Evolutionary conservation across 2,888 invertebrate genomes (phyloP).

Genomic region (Orchestes rusci): DNA sequence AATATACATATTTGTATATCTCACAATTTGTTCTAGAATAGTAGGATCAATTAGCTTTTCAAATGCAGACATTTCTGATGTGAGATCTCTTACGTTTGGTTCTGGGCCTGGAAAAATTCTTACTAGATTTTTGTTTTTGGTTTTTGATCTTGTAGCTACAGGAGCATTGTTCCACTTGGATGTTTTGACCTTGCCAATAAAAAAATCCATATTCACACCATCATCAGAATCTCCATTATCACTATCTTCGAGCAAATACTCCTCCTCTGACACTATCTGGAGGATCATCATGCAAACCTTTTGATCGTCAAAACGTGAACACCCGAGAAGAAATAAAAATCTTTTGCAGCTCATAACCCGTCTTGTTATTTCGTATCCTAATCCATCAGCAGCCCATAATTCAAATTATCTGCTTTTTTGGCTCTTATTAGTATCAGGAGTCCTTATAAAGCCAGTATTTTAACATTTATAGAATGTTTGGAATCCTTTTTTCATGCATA

Average conservation of each 20-base stretch:
- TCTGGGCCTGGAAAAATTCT: constrained; percentile 7
- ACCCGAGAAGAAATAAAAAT: background rate
- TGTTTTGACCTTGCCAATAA: no score
- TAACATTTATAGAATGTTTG: constrained; percentile 18
- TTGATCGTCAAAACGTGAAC: constrained; percentile 3
- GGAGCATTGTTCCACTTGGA: no score
- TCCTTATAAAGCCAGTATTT: constrained; percentile 27
- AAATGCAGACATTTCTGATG: constrained; percentile 16
- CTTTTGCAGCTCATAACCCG: constrained; percentile 2
- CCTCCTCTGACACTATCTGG: no score
- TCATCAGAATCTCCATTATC: no score
- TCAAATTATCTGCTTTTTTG: constrained; percentile 9
- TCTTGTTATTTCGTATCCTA: constrained; percentile 1
- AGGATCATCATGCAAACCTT: no score
- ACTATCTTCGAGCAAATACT: no score
- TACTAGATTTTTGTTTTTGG: constrained; percentile 2
- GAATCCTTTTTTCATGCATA: constrained; percentile 16
- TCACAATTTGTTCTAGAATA: constrained; percentile 21
- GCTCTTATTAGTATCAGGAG: constrained; percentile 2
- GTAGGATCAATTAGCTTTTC: constrained; percentile 16
- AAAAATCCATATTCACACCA: no score
- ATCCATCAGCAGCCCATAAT: constrained; percentile 5
- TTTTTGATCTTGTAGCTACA: no score
- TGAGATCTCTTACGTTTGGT: background rate
- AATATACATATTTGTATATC: constrained; percentile 26